Evolutionary conservation across 92 coral and sea anemone genomes (phyloP).

Genomic region (Montipora capitata): DNA sequence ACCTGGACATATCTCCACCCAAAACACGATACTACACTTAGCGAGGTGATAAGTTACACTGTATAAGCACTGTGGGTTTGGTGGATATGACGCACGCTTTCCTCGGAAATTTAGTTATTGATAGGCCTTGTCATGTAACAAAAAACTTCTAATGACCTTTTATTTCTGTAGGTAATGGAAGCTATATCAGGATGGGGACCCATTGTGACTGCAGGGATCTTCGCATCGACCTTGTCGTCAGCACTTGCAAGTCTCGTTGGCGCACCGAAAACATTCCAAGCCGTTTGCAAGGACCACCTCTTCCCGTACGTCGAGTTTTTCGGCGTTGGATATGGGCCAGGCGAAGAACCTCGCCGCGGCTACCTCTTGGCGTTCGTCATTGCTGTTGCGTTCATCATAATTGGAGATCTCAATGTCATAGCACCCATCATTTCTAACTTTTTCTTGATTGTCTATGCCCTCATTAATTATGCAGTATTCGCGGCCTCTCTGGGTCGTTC

Average conservation of each 20-base stretch:
- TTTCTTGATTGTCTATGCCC: slow-evolving; percentile 94
- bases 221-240: slow-evolving; percentile 99
- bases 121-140: too few species aligned
- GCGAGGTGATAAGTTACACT: too few species aligned
- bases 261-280: slow-evolving; percentile 98
- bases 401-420: slow-evolving; percentile 94
- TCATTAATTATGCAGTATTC: slow-evolving; percentile 95
- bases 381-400: slow-evolving; percentile 87
- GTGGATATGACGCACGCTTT: too few species aligned
- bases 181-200: slow-evolving; percentile 97
- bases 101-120: too few species aligned
- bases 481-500: slow-evolving; percentile 97
- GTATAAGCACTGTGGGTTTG: too few species aligned
- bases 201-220: slow-evolving; percentile 94
- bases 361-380: slow-evolving; percentile 88
- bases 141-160: too few species aligned
- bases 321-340: slow-evolving; percentile 89
- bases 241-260: slow-evolving; percentile 99
- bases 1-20: too few species aligned
- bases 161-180: slow-evolving; percentile 83
- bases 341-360: slow-evolving; percentile 96
- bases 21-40: too few species aligned
- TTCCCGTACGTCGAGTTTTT: slow-evolving; percentile 90
- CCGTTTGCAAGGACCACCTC: slow-evolving; percentile 91
- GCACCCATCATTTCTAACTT: slow-evolving; percentile 97